Evolutionary conservation across 2,888 invertebrate genomes (phyloP).

Genomic region (Flabesymbios commensalis): DNA sequence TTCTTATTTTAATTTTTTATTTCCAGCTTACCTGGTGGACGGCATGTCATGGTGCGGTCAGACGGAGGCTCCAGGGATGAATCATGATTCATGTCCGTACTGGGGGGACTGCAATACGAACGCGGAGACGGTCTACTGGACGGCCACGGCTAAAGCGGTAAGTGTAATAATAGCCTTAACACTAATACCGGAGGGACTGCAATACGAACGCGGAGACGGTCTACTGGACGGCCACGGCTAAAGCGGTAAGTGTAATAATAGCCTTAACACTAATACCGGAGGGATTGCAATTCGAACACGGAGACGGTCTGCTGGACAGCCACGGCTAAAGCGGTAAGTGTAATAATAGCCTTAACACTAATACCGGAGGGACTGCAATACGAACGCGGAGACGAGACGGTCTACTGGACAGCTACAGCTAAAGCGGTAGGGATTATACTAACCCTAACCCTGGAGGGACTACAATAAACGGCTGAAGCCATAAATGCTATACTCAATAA

Average conservation of each 20-base stretch:
- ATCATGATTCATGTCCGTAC: constrained; percentile 37
- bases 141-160: constrained; percentile 39
- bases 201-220: constrained; percentile 35
- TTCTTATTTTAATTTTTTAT: no score
- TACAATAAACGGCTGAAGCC: constrained; percentile 37
- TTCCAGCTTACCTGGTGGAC: constrained; percentile 39
- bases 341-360: no score
- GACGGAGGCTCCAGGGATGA: constrained; percentile 28
- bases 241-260: constrained; percentile 37
- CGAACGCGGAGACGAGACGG: constrained; percentile 33
- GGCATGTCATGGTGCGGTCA: constrained; percentile 44
- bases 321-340: constrained; percentile 39
- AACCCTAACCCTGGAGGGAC: constrained; percentile 35
- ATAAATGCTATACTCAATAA: no score
- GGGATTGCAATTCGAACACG: constrained; percentile 34
- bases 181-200: constrained; percentile 37
- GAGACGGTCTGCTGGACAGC: constrained; percentile 42
- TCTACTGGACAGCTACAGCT: constrained; percentile 45
- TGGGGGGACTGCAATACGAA: constrained; percentile 34
- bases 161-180: no score
- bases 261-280: constrained; percentile 37
- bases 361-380: constrained; percentile 32
- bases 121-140: constrained; percentile 43
- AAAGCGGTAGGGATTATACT: constrained; percentile 36
- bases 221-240: constrained; percentile 44